Evolutionary conservation across 2,113 vertebrate species (phyloP).

Genomic region (Carassius gibelio): DNA sequence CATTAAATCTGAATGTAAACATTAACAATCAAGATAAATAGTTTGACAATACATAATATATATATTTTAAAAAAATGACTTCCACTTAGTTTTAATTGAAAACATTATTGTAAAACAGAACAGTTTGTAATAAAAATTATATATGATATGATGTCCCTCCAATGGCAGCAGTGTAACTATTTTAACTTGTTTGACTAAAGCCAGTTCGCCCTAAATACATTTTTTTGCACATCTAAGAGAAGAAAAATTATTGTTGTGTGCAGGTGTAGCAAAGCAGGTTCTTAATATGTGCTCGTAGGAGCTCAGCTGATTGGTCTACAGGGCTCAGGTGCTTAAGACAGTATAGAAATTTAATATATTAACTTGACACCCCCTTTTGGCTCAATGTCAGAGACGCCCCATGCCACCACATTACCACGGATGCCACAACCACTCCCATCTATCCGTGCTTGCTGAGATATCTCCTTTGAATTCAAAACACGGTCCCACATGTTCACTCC

Average conservation of each 20-base stretch:
- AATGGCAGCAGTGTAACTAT: not conserved
- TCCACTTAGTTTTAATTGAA: not conserved
- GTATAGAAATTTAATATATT: slow-evolving; percentile 70
- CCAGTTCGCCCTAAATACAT: slow-evolving; percentile 9
- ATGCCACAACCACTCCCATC: slow-evolving; percentile 73
- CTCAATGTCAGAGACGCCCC: slow-evolving; percentile 90
- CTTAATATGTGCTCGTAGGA: slow-evolving; percentile 25
- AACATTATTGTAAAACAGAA: not conserved
- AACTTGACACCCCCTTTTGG: slow-evolving; percentile 88
- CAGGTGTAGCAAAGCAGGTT: slow-evolving; percentile 13
- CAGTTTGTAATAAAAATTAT: slow-evolving; percentile 13
- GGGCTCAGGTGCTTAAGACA: not conserved
- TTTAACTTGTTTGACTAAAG: slow-evolving; percentile 41
- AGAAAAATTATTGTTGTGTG: not conserved
- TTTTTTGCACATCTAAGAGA: not conserved
- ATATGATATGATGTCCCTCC: slow-evolving; percentile 23
- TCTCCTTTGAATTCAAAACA: slow-evolving; percentile 78
- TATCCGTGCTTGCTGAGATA: slow-evolving; percentile 66
- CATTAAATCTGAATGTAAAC: slow-evolving; percentile 57
- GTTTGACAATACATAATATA: slow-evolving; percentile 26
- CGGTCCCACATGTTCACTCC: slow-evolving; percentile 93
- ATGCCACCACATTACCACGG: slow-evolving; percentile 86
- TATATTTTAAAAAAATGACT: not conserved
- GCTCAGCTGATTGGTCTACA: not conserved
- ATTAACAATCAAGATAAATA: slow-evolving; percentile 34